These are phyloP conservation scores for Microctonus hyperodae DNA, from an alignment of 2,888 invertebrate genomes.

Conservation along the genomic window DNA sequence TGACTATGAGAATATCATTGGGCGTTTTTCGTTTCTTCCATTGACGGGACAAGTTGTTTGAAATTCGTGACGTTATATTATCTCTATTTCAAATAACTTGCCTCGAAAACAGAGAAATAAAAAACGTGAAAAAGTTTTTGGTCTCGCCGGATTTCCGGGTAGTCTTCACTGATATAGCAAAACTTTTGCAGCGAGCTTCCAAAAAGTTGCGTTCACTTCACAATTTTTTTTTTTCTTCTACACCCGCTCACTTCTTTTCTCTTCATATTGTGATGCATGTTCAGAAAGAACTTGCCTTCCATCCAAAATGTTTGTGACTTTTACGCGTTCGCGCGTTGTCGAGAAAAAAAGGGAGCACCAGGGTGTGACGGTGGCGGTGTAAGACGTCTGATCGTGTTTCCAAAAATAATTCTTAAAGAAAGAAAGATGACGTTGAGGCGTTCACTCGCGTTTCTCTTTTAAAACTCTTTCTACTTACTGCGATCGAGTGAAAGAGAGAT, in stretches of 20 bases:
- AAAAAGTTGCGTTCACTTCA: not conserved
- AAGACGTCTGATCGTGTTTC: slow-evolving; percentile 31
- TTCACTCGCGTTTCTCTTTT: slow-evolving; percentile 2
- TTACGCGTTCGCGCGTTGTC: not conserved
- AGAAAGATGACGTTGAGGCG: slow-evolving; percentile 16
- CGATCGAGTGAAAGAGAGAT: not conserved
- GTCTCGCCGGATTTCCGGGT: slow-evolving; percentile 9
- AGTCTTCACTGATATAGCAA: not conserved
- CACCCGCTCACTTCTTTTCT: not conserved
- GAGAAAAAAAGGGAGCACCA: not conserved
- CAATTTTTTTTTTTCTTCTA: no score
- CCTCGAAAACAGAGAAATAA: no score
- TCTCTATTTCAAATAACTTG: not conserved
- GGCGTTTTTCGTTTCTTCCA: not conserved
- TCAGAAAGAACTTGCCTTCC: slow-evolving; percentile 6
- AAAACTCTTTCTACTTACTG: not conserved
- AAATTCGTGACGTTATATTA: not conserved
- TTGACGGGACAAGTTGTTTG: not conserved
- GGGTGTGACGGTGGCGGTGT: not conserved
- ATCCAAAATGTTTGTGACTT: slow-evolving; percentile 3
- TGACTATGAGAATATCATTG: slow-evolving; percentile 4
- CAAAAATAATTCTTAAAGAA: slow-evolving; percentile 32
- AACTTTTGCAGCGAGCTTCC: not conserved
- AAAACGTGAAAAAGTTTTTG: not conserved
- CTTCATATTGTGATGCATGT: not conserved